These are phyloP conservation scores for Cydia strobilella DNA, from an alignment of 1,140 invertebrate species.

Conservation along the genomic window DNA sequence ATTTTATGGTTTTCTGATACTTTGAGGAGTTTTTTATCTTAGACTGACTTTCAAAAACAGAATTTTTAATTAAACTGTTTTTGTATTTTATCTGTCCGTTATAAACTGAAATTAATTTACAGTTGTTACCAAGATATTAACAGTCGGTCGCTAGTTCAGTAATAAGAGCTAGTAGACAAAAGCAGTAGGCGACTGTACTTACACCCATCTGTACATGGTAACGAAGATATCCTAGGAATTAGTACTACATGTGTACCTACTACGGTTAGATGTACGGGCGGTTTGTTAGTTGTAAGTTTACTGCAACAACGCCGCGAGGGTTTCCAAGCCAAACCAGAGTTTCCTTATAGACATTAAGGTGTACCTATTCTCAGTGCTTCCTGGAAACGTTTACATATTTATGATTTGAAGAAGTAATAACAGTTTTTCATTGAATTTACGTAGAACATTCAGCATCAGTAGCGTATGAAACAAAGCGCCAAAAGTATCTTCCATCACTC, in stretches of 20 bases:
- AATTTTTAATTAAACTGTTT: too few species aligned
- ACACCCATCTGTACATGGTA: background rate
- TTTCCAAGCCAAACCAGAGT: background rate
- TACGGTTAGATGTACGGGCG: background rate
- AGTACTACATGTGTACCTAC: background rate
- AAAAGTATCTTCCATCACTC: too few species aligned
- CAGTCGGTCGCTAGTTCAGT: too few species aligned
- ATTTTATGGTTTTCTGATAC: too few species aligned
- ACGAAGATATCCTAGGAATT: background rate
- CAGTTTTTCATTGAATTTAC: too few species aligned
- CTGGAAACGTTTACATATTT: background rate
- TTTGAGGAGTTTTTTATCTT: too few species aligned
- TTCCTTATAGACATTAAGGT: background rate
- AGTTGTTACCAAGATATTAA: too few species aligned
- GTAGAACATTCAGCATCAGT: too few species aligned
- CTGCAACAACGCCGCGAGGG: background rate
- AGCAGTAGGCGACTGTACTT: background rate
- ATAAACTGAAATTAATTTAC: background rate
- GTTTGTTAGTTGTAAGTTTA: background rate
- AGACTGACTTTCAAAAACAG: too few species aligned
- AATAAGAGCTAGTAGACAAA: background rate
- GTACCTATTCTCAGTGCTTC: background rate
- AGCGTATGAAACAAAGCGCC: too few species aligned
- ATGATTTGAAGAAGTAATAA: background rate
- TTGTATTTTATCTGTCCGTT: background rate